phyloP scores from a whole-genome alignment of 2,888 invertebrate species.

The Stenodera caucasica region DNA sequence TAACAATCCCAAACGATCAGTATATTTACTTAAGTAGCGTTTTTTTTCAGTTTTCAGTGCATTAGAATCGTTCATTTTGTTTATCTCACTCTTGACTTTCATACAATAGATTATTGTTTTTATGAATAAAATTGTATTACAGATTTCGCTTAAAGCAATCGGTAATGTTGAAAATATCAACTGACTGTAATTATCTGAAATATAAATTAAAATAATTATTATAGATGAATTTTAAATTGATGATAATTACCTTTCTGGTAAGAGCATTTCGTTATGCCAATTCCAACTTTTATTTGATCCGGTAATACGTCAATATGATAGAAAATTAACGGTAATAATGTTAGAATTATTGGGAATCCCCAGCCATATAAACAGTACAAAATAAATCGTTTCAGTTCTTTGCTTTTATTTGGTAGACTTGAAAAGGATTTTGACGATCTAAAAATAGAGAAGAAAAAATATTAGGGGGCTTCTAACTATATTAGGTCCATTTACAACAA shows the following conservation, averaged over 20 bases:
- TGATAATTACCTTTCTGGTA: slow-evolving; percentile 59
- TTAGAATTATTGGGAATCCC: slow-evolving; percentile 64
- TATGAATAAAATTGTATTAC: slow-evolving; percentile 70
- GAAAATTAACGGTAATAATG: slow-evolving; percentile 59
- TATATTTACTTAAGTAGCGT: slow-evolving; percentile 64
- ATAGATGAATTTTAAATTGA: background rate
- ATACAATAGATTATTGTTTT: slow-evolving; percentile 71
- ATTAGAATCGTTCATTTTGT: slow-evolving; percentile 64
- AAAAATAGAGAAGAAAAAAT: slow-evolving; percentile 20
- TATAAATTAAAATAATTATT: slow-evolving; percentile 11
- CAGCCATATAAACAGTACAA: slow-evolving; percentile 73
- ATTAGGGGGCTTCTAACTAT: slow-evolving; percentile 12
- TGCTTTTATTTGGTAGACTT: slow-evolving; percentile 55
- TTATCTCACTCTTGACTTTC: slow-evolving; percentile 74
- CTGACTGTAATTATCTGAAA: slow-evolving; percentile 39
- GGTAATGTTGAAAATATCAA: slow-evolving; percentile 55
- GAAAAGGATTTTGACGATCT: slow-evolving; percentile 42
- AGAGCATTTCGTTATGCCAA: slow-evolving; percentile 68
- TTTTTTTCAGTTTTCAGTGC: slow-evolving; percentile 59
- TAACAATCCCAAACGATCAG: slow-evolving; percentile 70
- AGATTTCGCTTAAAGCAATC: slow-evolving; percentile 63
- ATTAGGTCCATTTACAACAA: background rate
- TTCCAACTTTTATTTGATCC: slow-evolving; percentile 60
- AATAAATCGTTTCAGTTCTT: slow-evolving; percentile 62
- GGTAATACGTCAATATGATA: slow-evolving; percentile 60